Evolutionary conservation across 1,140 invertebrate genomes (phyloP).

Genomic region (Cherax quadricarinatus): DNA sequence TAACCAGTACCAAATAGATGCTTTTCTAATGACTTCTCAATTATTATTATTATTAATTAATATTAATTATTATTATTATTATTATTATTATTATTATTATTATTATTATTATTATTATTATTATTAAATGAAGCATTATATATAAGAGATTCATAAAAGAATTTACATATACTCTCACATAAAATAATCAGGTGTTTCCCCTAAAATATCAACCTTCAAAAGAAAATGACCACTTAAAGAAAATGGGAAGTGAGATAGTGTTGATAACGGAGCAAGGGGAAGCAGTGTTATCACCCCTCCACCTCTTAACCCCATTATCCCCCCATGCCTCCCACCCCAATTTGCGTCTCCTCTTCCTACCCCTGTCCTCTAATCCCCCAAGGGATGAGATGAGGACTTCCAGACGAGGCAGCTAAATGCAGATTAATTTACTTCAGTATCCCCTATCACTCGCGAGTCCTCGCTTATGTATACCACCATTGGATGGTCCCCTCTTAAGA

Average conservation of each 20-base stretch:
- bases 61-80: too few relatives aligned
- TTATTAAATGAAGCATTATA: too few relatives aligned
- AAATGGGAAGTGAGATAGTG: neutral
- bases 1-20: too few relatives aligned
- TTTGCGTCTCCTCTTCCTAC: neutral
- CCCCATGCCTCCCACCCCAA: neutral
- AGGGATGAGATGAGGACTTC: neutral
- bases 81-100: too few relatives aligned
- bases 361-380: neutral
- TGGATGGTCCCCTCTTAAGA: neutral
- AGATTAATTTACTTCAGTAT: slow-evolving; percentile 27
- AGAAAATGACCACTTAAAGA: neutral
- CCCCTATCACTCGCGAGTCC: neutral
- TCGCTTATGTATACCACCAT: too few relatives aligned
- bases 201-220: too few relatives aligned
- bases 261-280: neutral
- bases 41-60: too few relatives aligned
- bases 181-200: too few relatives aligned
- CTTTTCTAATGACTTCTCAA: too few relatives aligned
- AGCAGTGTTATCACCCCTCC: slow-evolving; percentile 4
- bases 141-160: too few relatives aligned
- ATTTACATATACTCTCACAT: too few relatives aligned
- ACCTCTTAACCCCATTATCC: neutral
- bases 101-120: too few relatives aligned
- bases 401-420: slow-evolving; percentile 28